phyloP scores from a whole-genome alignment of 2,888 invertebrate species.

The Sphaerophoria taeniata region DNA sequence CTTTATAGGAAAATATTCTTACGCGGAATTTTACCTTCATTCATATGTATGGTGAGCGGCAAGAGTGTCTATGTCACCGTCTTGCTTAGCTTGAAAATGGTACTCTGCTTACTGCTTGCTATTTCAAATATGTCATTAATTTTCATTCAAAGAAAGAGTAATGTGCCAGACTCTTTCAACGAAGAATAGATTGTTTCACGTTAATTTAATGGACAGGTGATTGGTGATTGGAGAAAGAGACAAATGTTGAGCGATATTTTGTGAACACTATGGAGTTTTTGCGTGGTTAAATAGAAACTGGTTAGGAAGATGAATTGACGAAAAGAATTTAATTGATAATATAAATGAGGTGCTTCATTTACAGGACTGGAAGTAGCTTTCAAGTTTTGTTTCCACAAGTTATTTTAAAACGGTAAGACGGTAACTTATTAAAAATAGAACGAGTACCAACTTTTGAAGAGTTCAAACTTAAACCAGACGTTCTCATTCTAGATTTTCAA shows the following conservation, averaged over 20 bases:
- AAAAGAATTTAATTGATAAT: no score
- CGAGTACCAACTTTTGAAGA: no score
- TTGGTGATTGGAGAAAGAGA: slow-evolving; percentile 32
- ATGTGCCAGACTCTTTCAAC: slow-evolving; percentile 36
- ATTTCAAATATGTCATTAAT: slow-evolving; percentile 48
- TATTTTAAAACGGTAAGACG: no score
- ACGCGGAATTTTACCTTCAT: no score
- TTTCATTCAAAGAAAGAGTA: slow-evolving; percentile 24
- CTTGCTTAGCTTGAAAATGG: slow-evolving; percentile 1
- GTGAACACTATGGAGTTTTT: slow-evolving; percentile 5
- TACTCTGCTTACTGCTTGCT: slow-evolving; percentile 18
- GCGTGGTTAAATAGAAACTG: background rate
- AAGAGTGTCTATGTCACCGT: slow-evolving; percentile 5
- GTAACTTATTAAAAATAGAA: no score
- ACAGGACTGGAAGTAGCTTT: no score
- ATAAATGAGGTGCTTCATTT: no score
- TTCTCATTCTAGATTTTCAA: no score
- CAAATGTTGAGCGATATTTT: slow-evolving; percentile 41
- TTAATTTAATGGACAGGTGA: slow-evolving; percentile 54
- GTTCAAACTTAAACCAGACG: no score
- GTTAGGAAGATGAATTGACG: background rate
- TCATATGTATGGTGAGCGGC: slow-evolving; percentile 5
- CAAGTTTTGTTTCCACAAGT: no score
- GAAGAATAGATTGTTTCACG: slow-evolving; percentile 39
- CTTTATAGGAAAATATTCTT: no score